phyloP scores from a whole-genome alignment of 2,797 vertebrate genomes.

The Chaunax sp. region DNA sequence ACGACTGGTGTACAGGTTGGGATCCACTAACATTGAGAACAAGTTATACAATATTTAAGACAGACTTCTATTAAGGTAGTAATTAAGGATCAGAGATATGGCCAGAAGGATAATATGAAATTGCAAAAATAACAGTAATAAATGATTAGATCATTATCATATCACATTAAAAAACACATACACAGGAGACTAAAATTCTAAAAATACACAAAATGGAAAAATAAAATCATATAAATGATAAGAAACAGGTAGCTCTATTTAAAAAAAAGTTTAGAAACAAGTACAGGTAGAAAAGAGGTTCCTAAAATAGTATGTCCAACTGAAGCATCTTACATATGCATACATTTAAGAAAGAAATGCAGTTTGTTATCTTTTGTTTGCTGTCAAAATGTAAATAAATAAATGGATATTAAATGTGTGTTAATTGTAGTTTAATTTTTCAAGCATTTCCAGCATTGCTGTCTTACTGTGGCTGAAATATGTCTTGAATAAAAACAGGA shows the following conservation, averaged over 20 bases:
- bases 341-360: neutral
- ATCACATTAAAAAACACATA: neutral
- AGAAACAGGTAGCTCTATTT: no score
- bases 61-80: neutral
- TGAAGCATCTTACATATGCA: neutral
- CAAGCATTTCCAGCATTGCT: neutral
- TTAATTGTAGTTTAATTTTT: no score
- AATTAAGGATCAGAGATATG: no score
- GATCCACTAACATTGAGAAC: neutral
- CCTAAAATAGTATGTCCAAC: neutral
- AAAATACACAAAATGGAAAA: neutral
- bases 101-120: neutral
- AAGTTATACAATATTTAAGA: neutral
- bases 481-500: neutral
- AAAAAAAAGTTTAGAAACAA: neutral
- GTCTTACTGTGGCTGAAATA: constrained; percentile 1
- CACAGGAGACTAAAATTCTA: no score
- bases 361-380: neutral
- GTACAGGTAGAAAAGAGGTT: neutral
- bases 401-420: no score
- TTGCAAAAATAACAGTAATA: neutral
- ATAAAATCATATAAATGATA: no score
- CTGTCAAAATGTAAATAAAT: neutral
- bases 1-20: neutral
- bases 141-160: neutral